Percentiles rank a stretch among this genome's conserved stretches.
Conservation (phyloP, 2,797 vertebrate genomes). For the Lophotriccus pileatus region DNA sequence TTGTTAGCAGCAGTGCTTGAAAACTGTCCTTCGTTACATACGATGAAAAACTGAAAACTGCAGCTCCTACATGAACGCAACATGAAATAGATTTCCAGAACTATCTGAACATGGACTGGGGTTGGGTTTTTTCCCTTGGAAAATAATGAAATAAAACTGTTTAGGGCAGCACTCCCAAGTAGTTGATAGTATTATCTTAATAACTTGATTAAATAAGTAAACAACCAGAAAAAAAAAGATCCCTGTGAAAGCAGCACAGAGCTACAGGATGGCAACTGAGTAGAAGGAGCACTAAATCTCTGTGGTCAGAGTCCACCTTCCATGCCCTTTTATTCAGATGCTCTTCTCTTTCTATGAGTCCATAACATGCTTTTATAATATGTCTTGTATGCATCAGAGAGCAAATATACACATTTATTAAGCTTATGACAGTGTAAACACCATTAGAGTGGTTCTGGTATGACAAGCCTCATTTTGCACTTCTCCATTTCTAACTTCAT, state of each 20-base stretch:
- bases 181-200: not conserved
- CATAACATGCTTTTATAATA: not conserved
- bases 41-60: not conserved
- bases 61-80: not conserved
- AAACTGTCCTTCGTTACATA: not conserved
- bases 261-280: not conserved
- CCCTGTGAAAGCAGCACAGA: not conserved
- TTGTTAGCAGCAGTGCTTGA: not conserved
- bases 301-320: not conserved
- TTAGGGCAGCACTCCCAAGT: not conserved
- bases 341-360: not conserved
- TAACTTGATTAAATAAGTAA: not conserved
- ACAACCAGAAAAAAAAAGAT: not conserved
- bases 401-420: constrained; percentile 3
- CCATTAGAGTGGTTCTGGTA: not conserved
- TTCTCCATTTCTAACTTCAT: constrained; percentile 29
- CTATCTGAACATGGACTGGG: not conserved
- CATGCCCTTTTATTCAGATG: not conserved
- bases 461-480: not conserved
- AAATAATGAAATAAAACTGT: not conserved
- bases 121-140: not conserved
- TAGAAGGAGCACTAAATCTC: not conserved
- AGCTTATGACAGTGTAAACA: not conserved
- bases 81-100: not conserved
- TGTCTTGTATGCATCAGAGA: not conserved